These are phyloP conservation scores for Tetragonisca angustula DNA, from an alignment of 2,888 invertebrate genomes.

Conservation along the genomic window DNA sequence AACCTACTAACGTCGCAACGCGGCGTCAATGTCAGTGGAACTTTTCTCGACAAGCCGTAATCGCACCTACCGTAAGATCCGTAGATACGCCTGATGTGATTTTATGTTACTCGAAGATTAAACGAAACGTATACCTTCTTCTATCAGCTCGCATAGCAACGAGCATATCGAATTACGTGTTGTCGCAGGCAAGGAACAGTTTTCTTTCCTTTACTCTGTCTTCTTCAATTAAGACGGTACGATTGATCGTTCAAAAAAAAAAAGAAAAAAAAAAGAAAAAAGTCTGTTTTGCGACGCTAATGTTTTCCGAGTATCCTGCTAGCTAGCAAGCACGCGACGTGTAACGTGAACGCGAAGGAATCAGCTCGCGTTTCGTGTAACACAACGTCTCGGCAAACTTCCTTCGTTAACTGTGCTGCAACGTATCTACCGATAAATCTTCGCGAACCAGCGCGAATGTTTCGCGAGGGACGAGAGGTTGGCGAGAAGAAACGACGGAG, in stretches of 20 bases:
- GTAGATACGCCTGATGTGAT: conserved; percentile 38
- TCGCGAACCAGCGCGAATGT: conserved; percentile 11
- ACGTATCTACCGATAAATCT: conserved; percentile 37
- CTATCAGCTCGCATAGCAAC: neutral
- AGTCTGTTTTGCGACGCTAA: neutral
- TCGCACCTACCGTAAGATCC: conserved; percentile 34
- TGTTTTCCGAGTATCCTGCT: neutral
- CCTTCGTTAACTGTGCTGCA: conserved; percentile 44
- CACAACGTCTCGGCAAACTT: conserved; percentile 44
- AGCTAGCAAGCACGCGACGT: neutral
- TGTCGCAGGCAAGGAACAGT: neutral
- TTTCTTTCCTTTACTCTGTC: neutral
- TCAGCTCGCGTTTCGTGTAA: conserved; percentile 16
- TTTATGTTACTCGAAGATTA: conserved; percentile 30
- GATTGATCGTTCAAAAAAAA: neutral
- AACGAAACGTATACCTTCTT: neutral
- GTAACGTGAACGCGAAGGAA: neutral
- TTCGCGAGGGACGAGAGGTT: conserved; percentile 13
- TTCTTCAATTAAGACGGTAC: neutral
- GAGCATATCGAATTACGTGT: neutral
- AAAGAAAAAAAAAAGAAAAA: too few species aligned
- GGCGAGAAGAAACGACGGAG: neutral
- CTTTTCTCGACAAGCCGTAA: conserved; percentile 32
- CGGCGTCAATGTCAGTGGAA: conserved; percentile 43
- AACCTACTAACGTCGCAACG: neutral